Evolutionary conservation across 1,140 invertebrate species (phyloP), one percentile per base, ranked within the genome.

Genomic region (Eurosta solidaginis): DNA sequence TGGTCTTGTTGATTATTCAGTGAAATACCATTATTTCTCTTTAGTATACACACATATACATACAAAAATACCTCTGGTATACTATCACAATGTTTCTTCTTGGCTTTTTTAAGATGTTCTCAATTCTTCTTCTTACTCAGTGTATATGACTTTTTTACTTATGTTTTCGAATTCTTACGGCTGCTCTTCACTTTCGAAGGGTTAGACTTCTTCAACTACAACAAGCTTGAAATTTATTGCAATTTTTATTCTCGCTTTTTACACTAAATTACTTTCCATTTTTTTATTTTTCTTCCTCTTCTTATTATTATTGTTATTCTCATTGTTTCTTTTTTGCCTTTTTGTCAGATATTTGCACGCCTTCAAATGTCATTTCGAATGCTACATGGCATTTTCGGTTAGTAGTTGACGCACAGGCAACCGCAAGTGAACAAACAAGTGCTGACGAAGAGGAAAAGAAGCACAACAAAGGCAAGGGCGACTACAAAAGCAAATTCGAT

Each of bases 291-390:
- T 29, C 5, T 14, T 2, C 54, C 40, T 68, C 33, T 12, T 54
- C 50, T 52, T n/a, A 6, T 25, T 52, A 6, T 52, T 3, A 4
- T 52, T 52, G 6, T 2, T 22, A 4, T 25, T 52, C 49, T 1
- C 10, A 52, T 25, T 54, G 9, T 42, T 17, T 20, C 27, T 68
- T 14, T 33, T 40, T 36, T 33, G n/a, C 33, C 59, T 68, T 42
- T 68, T 22, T 68, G 29, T 40, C 59, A 33, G 59, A 68, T 68
- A 68, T 68, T 68, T 68, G 59, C 33, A 68, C 59, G 59, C 59
- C 59, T 68, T 68, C 59, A 68, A 68, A 33, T 68, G 59, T 68
- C 59, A 68, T 68, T 68, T 68, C 59, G 33, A 68, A 33, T 68
- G 33, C 33, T 68, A 68, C 59, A 68, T 68, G 59, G 59, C 59